Evolutionary conservation across 2,797 vertebrate species (phyloP).

Genomic region (Aselliscus stoliczkanus): DNA sequence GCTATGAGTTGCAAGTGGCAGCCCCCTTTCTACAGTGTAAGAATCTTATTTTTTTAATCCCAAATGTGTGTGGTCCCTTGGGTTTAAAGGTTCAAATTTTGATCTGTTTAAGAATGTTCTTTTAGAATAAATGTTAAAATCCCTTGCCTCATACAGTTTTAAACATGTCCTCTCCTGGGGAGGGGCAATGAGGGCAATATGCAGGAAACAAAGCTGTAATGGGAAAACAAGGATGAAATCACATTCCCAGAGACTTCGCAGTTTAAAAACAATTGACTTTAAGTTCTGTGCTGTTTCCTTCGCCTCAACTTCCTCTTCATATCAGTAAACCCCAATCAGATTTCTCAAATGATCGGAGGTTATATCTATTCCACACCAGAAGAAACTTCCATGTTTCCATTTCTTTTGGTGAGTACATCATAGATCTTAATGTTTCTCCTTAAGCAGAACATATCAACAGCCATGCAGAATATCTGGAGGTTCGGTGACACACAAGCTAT

Average conservation of each 20-base stretch:
- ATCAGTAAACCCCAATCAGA: not conserved
- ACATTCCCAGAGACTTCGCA: conserved; percentile 57
- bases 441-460: not conserved
- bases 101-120: not conserved
- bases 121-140: conserved; percentile 3
- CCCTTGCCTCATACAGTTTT: not conserved
- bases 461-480: accelerated
- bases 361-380: not conserved
- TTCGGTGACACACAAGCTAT: not conserved
- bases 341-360: not conserved
- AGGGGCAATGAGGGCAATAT: not conserved
- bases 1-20: not conserved
- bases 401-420: not conserved
- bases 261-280: conserved; percentile 54
- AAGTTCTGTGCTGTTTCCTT: conserved; percentile 41
- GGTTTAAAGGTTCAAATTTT: not conserved
- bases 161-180: not conserved
- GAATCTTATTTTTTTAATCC: not conserved
- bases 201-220: not conserved
- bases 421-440: not conserved
- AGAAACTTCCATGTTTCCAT: not conserved
- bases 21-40: not conserved
- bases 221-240: conserved; percentile 37
- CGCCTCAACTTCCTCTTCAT: conserved; percentile 37
- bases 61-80: not conserved